Percentiles rank a stretch among this genome's conserved stretches.
phyloP scores from a whole-genome alignment of 2,888 invertebrate species.

The Rhagium mordax region DNA sequence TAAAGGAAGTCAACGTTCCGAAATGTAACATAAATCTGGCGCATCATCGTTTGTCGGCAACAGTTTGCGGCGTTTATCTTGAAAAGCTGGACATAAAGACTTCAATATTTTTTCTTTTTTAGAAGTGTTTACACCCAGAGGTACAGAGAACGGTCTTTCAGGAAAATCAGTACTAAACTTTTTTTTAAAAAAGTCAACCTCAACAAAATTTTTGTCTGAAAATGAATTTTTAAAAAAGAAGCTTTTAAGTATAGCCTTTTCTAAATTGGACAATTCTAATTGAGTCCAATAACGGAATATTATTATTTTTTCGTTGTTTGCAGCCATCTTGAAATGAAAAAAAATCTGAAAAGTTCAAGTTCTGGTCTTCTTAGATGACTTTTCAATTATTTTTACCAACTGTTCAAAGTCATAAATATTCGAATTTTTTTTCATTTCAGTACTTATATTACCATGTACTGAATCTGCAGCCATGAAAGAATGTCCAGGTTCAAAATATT shows the following conservation, averaged over 20 bases:
- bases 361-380: neutral
- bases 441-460: neutral
- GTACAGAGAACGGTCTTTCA: neutral
- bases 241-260: neutral
- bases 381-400: neutral
- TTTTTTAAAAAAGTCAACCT: neutral
- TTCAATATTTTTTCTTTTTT: neutral
- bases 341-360: neutral
- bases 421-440: neutral
- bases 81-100: neutral
- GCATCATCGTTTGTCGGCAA: neutral
- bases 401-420: neutral
- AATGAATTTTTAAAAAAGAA: neutral
- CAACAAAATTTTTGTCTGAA: neutral
- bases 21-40: neutral
- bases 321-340: neutral
- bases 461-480: neutral
- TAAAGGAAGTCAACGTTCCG: neutral
- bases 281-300: neutral
- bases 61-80: neutral
- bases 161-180: neutral
- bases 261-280: neutral
- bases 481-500: slow-evolving; percentile 3
- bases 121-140: neutral
- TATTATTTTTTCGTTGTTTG: neutral